Base-by-base conservation (phyloP, 2,888 invertebrate genomes). In the Arctia plantaginis region DNA sequence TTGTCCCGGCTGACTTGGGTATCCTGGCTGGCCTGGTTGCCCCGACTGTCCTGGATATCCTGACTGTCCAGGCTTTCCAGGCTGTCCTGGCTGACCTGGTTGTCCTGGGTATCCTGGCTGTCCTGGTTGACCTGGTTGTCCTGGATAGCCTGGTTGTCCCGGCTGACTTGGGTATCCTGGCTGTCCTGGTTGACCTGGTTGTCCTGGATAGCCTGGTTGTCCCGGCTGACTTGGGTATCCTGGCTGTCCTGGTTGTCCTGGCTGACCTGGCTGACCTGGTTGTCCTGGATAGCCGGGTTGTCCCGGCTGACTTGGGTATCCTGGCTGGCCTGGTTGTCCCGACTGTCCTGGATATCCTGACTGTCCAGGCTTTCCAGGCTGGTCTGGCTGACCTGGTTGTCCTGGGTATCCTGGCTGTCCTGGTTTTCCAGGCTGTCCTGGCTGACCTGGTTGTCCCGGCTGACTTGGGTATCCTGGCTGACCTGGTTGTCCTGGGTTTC, bases 21-120 rank as follows among this genome's bases (percentile, higher is more conserved):
- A 23, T n/a, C 75, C 78, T 15, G 74, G 74, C 0, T 71, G 6
- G 13, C 78, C 77, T 1, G 72, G 77, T 3, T 88, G 90, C 39
- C 94, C 95, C 0, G 97, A 96, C 10, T 71, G 33, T 1, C 74
- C 74, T 20, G 74, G 74, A 4, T 70, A 41, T 1, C 70, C 74
- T 33, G 70, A 70, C 4, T 76, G 30, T 27, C 73, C 73, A 10
- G 64, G 73, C 2, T 71, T 15, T 33, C 76, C 76, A n/a, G 71
- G 72, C 0, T 59, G 1, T 10, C 73, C 73, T 65, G 70, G 71
- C 1, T 71, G 35, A 7, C 76, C 76, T 13, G 71, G 76, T 4
- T 88, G 90, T 39, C 94, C 95, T 0, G 97, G 97, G 12, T 41
- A n/a, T 12, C 55, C 55, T 12, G 73, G 74, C 23, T 74, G 51